Evolutionary conservation across 2,888 invertebrate species (phyloP).

Genomic region (Pimpla rufipes): DNA sequence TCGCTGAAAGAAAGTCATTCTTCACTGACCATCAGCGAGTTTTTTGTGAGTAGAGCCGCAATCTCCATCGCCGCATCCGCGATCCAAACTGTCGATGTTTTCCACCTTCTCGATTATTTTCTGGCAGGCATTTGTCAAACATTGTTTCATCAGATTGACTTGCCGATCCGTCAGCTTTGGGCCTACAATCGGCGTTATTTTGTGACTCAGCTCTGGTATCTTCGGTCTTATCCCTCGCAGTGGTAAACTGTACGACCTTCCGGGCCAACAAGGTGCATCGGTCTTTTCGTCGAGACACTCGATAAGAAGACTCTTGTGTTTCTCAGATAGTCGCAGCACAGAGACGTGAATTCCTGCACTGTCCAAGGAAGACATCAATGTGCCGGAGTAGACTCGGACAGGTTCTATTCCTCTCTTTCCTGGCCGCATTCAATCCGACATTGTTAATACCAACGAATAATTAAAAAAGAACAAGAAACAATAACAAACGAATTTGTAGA

Average conservation of each 20-base stretch:
- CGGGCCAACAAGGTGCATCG: conserved; percentile 88
- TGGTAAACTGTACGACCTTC: conserved; percentile 84
- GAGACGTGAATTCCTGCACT: conserved; percentile 93
- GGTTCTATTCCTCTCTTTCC: conserved; percentile 75
- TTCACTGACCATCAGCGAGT: conserved; percentile 87
- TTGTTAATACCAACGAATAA: background rate
- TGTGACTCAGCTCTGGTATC: conserved; percentile 28
- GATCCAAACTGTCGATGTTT: conserved; percentile 86
- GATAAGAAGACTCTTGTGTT: conserved; percentile 85
- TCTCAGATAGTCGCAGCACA: conserved; percentile 87
- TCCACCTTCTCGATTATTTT: conserved; percentile 77
- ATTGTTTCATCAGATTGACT: conserved; percentile 78
- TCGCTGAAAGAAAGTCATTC: too few species aligned
- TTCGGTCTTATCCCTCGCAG: conserved; percentile 42
- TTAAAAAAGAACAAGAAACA: too few species aligned
- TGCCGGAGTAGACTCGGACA: conserved; percentile 84
- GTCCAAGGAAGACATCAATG: conserved; percentile 91
- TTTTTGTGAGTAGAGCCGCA: conserved; percentile 87
- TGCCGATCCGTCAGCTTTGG: conserved; percentile 71
- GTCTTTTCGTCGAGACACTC: conserved; percentile 88
- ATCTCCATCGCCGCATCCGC: conserved; percentile 89
- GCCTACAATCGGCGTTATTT: conserved; percentile 67
- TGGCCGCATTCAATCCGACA: conserved; percentile 53
- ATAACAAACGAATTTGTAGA: too few species aligned
- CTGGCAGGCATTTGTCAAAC: conserved; percentile 84